Conservation (phyloP, 2,797 vertebrate genomes). For the Odontamblyopus rebecca region DNA sequence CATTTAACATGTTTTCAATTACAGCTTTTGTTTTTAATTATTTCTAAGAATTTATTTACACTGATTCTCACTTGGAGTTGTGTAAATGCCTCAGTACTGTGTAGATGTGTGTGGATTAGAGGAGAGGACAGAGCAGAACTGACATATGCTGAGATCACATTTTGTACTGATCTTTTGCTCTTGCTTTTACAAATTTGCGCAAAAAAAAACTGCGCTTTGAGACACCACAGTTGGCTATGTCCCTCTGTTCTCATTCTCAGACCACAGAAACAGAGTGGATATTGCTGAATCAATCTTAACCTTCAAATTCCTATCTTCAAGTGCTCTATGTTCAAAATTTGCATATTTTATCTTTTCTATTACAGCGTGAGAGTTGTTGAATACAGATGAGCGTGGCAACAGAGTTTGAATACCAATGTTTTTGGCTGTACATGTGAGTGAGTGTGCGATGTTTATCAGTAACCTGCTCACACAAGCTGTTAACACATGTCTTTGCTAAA, state of each 20-base stretch:
- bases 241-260: constrained; percentile 46
- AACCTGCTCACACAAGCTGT: constrained; percentile 19
- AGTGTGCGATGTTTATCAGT: constrained; percentile 24
- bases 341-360: constrained; percentile 70
- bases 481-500: constrained; percentile 30
- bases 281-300: constrained; percentile 62
- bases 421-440: constrained; percentile 35
- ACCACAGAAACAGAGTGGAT: constrained; percentile 46
- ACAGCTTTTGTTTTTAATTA: constrained; percentile 16
- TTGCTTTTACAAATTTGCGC: neutral
- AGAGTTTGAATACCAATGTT: constrained; percentile 40
- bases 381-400: constrained; percentile 53
- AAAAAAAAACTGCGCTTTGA: constrained; percentile 29
- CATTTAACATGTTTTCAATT: constrained; percentile 52
- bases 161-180: constrained; percentile 22
- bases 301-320: constrained; percentile 61
- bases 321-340: constrained; percentile 49
- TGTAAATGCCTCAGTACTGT: constrained; percentile 17
- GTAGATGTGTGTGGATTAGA: neutral
- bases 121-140: neutral
- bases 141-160: neutral
- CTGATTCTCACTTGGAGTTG: neutral
- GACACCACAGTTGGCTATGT: constrained; percentile 26
- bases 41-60: neutral
- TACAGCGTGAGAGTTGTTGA: constrained; percentile 54